phyloP scores from a whole-genome alignment of 2,113 vertebrate genomes.

The Chitala chitala region DNA sequence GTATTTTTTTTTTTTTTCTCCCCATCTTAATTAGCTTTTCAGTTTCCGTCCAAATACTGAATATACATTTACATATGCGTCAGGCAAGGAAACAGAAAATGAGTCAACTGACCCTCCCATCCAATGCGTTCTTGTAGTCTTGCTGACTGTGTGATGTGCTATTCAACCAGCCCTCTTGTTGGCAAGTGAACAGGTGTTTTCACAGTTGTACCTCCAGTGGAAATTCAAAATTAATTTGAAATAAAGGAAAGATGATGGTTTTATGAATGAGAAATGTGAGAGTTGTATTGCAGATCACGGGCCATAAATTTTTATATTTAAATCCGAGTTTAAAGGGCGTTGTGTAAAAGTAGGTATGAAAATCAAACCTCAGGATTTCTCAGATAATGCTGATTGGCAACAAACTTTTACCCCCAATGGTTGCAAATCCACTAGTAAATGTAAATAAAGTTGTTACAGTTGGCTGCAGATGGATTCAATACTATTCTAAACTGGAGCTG shows the following conservation, averaged over 20 bases:
- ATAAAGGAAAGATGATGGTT: neutral
- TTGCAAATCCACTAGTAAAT: neutral
- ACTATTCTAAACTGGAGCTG: constrained; percentile 1
- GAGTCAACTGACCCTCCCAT: neutral
- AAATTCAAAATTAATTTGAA: constrained; percentile 4
- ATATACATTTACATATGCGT: constrained; percentile 1
- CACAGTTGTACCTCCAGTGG: neutral
- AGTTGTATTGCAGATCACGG: neutral
- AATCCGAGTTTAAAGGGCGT: no score
- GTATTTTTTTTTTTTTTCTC: neutral
- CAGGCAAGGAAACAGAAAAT: constrained; percentile 13
- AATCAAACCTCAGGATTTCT: no score
- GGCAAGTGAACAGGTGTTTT: neutral
- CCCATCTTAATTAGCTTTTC: neutral
- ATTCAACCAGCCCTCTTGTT: constrained; percentile 9
- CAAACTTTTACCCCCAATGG: neutral
- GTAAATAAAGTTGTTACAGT: neutral
- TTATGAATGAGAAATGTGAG: neutral
- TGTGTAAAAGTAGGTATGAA: no score
- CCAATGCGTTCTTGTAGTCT: constrained; percentile 11
- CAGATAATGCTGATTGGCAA: no score
- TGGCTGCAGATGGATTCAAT: constrained; percentile 1
- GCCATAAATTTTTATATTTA: no score
- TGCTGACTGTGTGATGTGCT: neutral
- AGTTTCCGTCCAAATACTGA: neutral